Percentiles rank a stretch among this genome's conserved stretches.
phyloP scores from a whole-genome alignment of 2,113 vertebrate species.

The Galemys pyrenaicus region DNA sequence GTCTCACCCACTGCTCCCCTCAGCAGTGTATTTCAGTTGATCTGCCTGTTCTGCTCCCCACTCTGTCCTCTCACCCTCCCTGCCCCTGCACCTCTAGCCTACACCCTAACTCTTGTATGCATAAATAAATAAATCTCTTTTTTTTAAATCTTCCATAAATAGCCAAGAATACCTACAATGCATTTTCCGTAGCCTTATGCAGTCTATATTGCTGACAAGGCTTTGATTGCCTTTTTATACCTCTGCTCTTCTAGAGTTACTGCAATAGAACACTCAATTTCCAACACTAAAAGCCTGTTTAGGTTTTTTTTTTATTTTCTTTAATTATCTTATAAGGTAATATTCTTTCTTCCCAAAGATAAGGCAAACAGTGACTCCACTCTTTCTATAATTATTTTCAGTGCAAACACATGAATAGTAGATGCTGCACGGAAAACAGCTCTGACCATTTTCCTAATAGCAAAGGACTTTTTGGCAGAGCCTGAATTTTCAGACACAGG shows the following conservation, averaged over 20 bases:
- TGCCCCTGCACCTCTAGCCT: no score
- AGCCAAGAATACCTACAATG: not conserved
- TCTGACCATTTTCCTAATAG: not conserved
- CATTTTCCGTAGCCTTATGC: not conserved
- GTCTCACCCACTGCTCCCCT: no score
- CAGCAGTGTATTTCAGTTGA: no score
- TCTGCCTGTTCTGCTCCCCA: no score
- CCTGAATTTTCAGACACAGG: not conserved
- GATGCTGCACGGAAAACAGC: not conserved
- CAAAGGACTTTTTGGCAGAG: not conserved
- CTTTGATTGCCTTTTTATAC: not conserved
- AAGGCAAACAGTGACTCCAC: not conserved
- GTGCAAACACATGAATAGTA: not conserved
- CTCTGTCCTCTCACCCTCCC: no score
- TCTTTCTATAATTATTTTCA: not conserved
- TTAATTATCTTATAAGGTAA: not conserved
- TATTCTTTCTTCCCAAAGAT: constrained; percentile 24
- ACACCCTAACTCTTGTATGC: no score
- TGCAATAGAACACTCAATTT: not conserved
- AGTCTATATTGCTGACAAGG: not conserved
- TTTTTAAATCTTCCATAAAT: not conserved
- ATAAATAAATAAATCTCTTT: no score
- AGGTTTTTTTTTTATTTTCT: not conserved
- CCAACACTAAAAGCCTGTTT: not conserved
- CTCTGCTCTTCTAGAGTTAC: not conserved